Evolutionary conservation across 2,888 invertebrate species (phyloP), one percentile per base, ranked within the genome.

Genomic region (Lasioglossum zephyrum): DNA sequence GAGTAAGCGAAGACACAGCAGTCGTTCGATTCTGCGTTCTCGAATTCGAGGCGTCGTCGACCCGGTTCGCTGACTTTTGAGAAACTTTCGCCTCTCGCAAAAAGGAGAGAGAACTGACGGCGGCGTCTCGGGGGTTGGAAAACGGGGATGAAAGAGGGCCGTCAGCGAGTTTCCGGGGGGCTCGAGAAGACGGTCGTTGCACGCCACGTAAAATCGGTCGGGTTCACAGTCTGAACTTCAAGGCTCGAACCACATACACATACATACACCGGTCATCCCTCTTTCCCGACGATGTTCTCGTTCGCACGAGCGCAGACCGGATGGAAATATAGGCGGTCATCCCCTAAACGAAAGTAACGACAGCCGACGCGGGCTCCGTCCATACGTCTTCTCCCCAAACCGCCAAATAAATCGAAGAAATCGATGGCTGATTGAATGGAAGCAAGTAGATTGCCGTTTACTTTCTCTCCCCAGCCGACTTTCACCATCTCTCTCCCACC

Each of bases 351-450:
- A 89, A 89, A 91, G 89, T 89, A 91, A 90, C 91, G 92, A 91
- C 91, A 92, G 92, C 88, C 88, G 89, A 89, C 87, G 87, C 85
- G 85, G 87, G 83, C 83, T 90, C 74, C 87, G 89, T 89, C 92
- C 89, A 92, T 92, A 89, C 90, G 91, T 93, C 91, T 90, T 91
- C 89, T 85, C 87, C 90, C 89, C 88, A 88, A 89, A 85, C 87
- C 87, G 89, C 89, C 91, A 91, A 92, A 93, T 93, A 92, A 93
- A 93, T 93, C 91, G 91, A 92, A 93, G 93, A 92, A 93, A 93
- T 93, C 92, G 93, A 93, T 92, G 89, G 93, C 91, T 93, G 93
- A 93, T 93, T 93, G 93, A 93, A 93, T 92, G 93, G 92, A 93
- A 89, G 91, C 89, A 91, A 92, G 92, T 93, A 92, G 92, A 93